Evolutionary conservation across 2,113 vertebrate species (phyloP).

Genomic region (Rhagologus leucostigma): DNA sequence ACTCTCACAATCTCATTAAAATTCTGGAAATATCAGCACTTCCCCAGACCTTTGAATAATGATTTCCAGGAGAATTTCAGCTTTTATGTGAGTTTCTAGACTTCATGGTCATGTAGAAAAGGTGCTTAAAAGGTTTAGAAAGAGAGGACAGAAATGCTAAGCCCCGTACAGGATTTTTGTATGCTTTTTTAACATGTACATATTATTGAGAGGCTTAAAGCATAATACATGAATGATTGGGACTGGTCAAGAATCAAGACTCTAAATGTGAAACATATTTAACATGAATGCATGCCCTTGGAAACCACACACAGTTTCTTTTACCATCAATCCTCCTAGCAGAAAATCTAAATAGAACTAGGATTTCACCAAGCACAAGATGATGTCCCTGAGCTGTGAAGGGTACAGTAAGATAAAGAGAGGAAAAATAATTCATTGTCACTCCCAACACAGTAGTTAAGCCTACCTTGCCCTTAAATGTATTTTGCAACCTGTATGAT

Average conservation of each 20-base stretch:
- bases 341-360: not conserved
- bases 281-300: conserved; percentile 13
- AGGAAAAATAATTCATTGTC: not conserved
- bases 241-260: not conserved
- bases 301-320: not conserved
- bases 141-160: not conserved
- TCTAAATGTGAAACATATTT: not conserved
- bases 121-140: not conserved
- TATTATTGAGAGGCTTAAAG: not conserved
- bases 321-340: not conserved
- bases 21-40: not conserved
- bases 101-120: not conserved
- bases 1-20: not conserved
- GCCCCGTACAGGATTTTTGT: not conserved
- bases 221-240: not conserved
- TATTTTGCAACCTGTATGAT: not conserved
- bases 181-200: not conserved
- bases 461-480: not conserved
- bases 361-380: not conserved
- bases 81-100: not conserved
- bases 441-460: not conserved
- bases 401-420: not conserved
- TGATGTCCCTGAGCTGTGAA: not conserved
- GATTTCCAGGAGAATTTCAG: not conserved
- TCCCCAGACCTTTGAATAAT: not conserved